Evolutionary conservation across 1,140 invertebrate genomes (phyloP), one percentile per base, ranked within the genome.

Genomic region (Akabosia matsudoensis): DNA sequence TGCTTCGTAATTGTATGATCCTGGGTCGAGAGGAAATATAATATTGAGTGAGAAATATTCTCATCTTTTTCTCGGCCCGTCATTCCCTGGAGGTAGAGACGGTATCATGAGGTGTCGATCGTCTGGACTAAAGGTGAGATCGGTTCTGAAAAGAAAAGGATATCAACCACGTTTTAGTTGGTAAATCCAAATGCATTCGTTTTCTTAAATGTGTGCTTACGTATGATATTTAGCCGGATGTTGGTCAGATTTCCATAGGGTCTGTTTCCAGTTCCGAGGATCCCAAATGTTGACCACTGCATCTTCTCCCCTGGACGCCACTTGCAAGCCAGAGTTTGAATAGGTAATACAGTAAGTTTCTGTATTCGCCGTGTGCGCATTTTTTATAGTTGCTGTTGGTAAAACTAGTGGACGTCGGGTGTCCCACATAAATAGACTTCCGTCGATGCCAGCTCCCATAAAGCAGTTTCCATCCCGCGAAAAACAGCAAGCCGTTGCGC

Each of bases 381-480:
- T 90, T 76, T 95, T 79, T 1, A 81, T 74, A 1, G 76, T 78
- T 3, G 76, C 76, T 3, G 77, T 77, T 0, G 80, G 78, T 18
- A 81, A 70, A 24, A 90, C 88, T 85, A 88, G 90, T 76, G 83
- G 82, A 82, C 87, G 89, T 52, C 96, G 89, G 70, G 95, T 92
- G 84, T 99, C 97, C 97, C 97, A 99, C 85, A 98, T 92, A 85
- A 98, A 97, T 80, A 99, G 92, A 0, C 95, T 97, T 0, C 98
- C 98, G 85, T 99, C 97, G 31, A 90, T 88, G 83, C 97, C 99
- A 0, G 92, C 97, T 73, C 93, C 93, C 0, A 93, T 93, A 24
- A 99, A 90, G 0, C 93, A 89, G 74, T 92, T 92, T 0, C 96
- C 97, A 85, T 99, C 96, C 74, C 92, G 86, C 76, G 90, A 95